phyloP scores from a whole-genome alignment of 2,888 invertebrate genomes.

The Drosophila kokeensis region DNA sequence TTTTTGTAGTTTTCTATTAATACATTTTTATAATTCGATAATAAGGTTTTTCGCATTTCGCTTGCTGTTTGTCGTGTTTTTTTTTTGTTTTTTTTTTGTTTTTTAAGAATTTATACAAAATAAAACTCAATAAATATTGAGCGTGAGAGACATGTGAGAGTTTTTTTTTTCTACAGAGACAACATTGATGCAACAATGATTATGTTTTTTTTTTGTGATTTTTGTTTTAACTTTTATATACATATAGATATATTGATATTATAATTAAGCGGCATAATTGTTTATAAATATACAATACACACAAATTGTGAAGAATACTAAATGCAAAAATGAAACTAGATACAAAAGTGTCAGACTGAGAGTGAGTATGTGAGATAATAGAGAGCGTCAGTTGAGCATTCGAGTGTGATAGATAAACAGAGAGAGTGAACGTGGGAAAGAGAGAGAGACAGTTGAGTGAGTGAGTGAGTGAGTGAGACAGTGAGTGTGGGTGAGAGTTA shows the following conservation, averaged over 20 bases:
- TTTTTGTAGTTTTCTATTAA: slow-evolving; percentile 67
- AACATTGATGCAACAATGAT: slow-evolving; percentile 45
- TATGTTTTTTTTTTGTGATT: slow-evolving; percentile 58
- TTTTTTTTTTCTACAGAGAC: slow-evolving; percentile 49
- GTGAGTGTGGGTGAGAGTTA: slow-evolving; percentile 42
- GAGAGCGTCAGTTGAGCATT: slow-evolving; percentile 30
- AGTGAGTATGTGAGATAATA: slow-evolving; percentile 46
- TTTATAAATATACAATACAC: slow-evolving; percentile 82
- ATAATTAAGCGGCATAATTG: slow-evolving; percentile 80
- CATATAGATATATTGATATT: slow-evolving; percentile 54
- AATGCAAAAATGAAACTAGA: slow-evolving; percentile 82
- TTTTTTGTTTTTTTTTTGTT: slow-evolving; percentile 31
- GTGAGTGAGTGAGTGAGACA: slow-evolving; percentile 21
- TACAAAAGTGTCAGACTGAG: slow-evolving; percentile 81
- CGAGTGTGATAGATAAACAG: slow-evolving; percentile 18
- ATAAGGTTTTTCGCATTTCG: slow-evolving; percentile 65
- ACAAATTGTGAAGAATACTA: slow-evolving; percentile 81
- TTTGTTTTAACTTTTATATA: slow-evolving; percentile 51
- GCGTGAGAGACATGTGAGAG: slow-evolving; percentile 82
- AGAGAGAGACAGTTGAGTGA: slow-evolving; percentile 40
- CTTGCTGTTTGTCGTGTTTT: slow-evolving; percentile 58
- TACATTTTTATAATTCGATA: slow-evolving; percentile 73
- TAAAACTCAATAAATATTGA: slow-evolving; percentile 68
- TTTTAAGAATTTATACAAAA: slow-evolving; percentile 49
- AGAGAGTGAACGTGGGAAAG: slow-evolving; percentile 28